Evolutionary conservation across 1,140 invertebrate species (phyloP).

Genomic region (Brachionus rotundiformis): DNA sequence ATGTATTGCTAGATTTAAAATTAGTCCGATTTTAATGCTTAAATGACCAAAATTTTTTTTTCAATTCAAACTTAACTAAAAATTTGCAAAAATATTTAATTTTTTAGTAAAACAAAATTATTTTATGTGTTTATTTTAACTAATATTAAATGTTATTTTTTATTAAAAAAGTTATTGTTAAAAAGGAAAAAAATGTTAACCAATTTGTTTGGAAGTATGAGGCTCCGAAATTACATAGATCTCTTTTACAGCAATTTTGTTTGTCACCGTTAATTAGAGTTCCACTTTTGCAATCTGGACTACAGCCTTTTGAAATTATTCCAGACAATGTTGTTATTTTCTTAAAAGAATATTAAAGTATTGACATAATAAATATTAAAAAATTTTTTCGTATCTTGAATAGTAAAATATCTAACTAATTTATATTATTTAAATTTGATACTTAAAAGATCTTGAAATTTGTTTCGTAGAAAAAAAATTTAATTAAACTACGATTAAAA

Average conservation of each 20-base stretch:
- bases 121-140: too few species aligned
- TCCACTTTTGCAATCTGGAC: neutral
- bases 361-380: too few species aligned
- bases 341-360: neutral
- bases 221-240: neutral
- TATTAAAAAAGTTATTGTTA: neutral
- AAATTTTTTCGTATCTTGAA: too few species aligned
- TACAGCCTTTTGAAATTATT: neutral
- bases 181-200: neutral
- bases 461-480: too few species aligned
- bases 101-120: neutral
- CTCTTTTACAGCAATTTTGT: neutral
- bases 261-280: neutral
- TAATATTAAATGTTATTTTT: neutral
- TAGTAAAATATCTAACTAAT: too few species aligned
- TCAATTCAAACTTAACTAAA: neutral
- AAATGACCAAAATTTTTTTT: neutral
- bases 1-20: neutral
- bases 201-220: neutral
- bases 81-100: neutral
- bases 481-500: too few species aligned
- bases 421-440: too few species aligned
- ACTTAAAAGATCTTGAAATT: too few species aligned
- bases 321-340: neutral
- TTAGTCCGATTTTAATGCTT: neutral